Base-by-base conservation (phyloP, 2,888 invertebrate species). In the Harpalus rufipes region DNA sequence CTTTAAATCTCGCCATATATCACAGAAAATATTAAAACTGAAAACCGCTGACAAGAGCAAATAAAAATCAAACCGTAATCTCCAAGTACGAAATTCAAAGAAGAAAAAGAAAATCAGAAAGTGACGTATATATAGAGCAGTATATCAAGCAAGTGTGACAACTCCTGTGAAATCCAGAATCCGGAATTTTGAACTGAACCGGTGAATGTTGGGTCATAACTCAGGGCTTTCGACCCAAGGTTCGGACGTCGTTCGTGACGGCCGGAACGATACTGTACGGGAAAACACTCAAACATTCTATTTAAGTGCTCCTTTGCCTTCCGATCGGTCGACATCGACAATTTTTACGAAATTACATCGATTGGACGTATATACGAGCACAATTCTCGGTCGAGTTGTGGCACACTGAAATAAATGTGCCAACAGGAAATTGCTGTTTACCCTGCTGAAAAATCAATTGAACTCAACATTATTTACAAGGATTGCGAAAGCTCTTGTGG, bases 91-190 rank as follows among this genome's bases (percentile, higher is more conserved):
- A 44, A 74, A 74, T 74, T 18, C 44, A 74, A 44, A 44, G 44
- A 74, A 74, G 44, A 44, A 72, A 72, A 72, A 44, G 44, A 44
- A 74, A 74, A 74, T 44, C 18, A 74, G 41, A 74, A 74, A 74
- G 72, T 74, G 72, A 74, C 72, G 44, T 74, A 44, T 44, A 74
- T 74, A 74, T 74, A 74, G 72, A 74, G 44, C 44, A 41, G 44
- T 74, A 74, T 74, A 74, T 74, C 72, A 74, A 74, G 18, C 68
- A 44, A 74, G 44, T 74, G 72, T 74, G 72, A 74, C 72, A 74
- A 74, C 18, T 74, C 12, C 18, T 8, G 44, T 16, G 44, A 18
- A 10, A 44, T 63, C 72, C 72, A 16, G 41, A 74, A 74, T 74
- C 44, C 44, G 41, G 63, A 63, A 12, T 63, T 18, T 1, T 1